Evolutionary conservation across 92 coral and sea anemone genomes (phyloP).

Genomic region (Scolanthus callimorphus): DNA sequence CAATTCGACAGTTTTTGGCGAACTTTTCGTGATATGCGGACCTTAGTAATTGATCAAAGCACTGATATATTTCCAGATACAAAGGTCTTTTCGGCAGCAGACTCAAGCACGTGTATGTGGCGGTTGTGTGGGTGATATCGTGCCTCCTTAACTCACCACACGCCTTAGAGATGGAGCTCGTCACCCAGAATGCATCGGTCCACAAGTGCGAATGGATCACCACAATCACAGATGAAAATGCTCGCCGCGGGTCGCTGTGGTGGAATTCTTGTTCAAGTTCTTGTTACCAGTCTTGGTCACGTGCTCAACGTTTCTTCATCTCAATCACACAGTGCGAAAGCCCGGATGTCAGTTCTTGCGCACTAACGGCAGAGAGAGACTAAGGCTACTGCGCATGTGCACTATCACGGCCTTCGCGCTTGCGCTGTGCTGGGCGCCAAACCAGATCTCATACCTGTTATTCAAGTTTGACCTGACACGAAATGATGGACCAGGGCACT

Average conservation of each 20-base stretch:
- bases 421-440: constrained; percentile 70
- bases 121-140: constrained; percentile 28
- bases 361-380: not conserved
- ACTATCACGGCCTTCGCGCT: constrained; percentile 48
- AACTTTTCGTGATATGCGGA: no score
- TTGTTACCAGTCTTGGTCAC: constrained; percentile 39
- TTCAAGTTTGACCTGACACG: constrained; percentile 54
- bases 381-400: constrained; percentile 58
- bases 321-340: constrained; percentile 1
- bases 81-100: constrained; percentile 43
- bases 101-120: constrained; percentile 28
- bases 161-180: constrained; percentile 14
- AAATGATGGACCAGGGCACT: constrained; percentile 47
- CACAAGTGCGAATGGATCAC: constrained; percentile 23
- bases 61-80: no score
- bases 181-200: not conserved
- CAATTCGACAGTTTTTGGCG: no score
- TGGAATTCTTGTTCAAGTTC: constrained; percentile 31
- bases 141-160: constrained; percentile 22
- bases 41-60: no score
- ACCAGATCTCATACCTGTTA: constrained; percentile 55
- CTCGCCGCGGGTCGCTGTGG: constrained; percentile 15
- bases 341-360: not conserved
- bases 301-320: constrained; percentile 29
- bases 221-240: constrained; percentile 5